Conservation (phyloP, 2,113 vertebrate species). For the Asarcornis scutulata region DNA sequence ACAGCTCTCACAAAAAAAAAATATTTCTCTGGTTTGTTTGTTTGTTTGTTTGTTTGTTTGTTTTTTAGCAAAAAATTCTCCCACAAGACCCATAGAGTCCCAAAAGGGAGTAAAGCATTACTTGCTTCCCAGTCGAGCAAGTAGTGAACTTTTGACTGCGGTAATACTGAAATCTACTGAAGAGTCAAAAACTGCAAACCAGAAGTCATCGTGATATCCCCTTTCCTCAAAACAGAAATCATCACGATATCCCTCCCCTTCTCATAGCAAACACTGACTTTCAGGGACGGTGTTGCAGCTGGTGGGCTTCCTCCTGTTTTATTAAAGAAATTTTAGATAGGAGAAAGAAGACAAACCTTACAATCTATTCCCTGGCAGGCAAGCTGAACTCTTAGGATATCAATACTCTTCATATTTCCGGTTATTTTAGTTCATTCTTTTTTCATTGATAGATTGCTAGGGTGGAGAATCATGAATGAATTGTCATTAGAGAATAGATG, state of each 20-base stretch:
- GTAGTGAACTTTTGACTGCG: not conserved
- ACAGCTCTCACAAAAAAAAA: not conserved
- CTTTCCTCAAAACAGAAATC: not conserved
- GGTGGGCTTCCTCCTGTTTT: not conserved
- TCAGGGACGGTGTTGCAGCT: not conserved
- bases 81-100: not conserved
- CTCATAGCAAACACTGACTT: not conserved
- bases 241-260: not conserved
- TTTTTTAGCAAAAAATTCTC: not conserved
- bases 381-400: not conserved
- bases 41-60: no score
- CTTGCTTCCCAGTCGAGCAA: not conserved
- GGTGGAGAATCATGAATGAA: not conserved
- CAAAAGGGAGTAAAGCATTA: not conserved
- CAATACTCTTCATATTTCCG: not conserved
- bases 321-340: not conserved
- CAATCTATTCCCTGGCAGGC: not conserved
- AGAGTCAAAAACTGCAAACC: not conserved
- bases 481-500: not conserved
- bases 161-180: not conserved
- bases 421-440: not conserved
- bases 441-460: not conserved
- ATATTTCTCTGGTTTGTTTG: not conserved
- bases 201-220: not conserved
- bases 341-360: not conserved